Base-by-base conservation (phyloP, 2,888 invertebrate species). In the Epirrhoe alternata region DNA sequence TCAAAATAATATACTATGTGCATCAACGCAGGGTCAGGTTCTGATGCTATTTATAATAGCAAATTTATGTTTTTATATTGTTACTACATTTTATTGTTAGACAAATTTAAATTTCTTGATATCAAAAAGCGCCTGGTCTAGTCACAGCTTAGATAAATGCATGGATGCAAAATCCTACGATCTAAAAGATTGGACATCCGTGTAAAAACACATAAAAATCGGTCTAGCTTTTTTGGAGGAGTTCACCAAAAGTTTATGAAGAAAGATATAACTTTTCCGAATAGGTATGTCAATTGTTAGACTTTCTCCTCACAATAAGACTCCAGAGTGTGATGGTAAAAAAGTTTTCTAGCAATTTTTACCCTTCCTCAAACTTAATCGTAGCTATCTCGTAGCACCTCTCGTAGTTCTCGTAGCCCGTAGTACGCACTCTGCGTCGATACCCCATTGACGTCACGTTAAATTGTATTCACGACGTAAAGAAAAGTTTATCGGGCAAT, bases 401-500 rank as follows among this genome's bases (percentile, higher is more conserved):
- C 30, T 30, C 51, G 24, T 47, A 47, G 47, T 6, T 6, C 1
- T 47, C 16, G 6, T 47, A 47, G 14, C 3, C 14, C 5, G 16
- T n/a, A n/a, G n/a, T n/a, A n/a, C 47, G 16, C 47, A 47, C 5
- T 35, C 35, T 14, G 47, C 16, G 45, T 45, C 45, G 47, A 47
- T 47, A 16, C 47, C 16, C 47, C 14, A 47, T 47, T 47, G 47
- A 47, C 16, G 16, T 47, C 47, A 47, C 16, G 6, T 16, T 16
- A 47, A 47, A 56, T 30, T 42, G 24, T 31, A 47, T 31, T 47
- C 38, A 42, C 38, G 12, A 4, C 42, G 31, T 6, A 33, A 56
- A 49, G 42, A 45, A 49, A 54, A 47, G 24, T 49, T 49, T 35
- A 49, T 35, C 55, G 17, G 30, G 6, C 35, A 55, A 61, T 55